Base-by-base conservation (phyloP, 2,888 invertebrate species). In the Drosophila paramelanica region DNA sequence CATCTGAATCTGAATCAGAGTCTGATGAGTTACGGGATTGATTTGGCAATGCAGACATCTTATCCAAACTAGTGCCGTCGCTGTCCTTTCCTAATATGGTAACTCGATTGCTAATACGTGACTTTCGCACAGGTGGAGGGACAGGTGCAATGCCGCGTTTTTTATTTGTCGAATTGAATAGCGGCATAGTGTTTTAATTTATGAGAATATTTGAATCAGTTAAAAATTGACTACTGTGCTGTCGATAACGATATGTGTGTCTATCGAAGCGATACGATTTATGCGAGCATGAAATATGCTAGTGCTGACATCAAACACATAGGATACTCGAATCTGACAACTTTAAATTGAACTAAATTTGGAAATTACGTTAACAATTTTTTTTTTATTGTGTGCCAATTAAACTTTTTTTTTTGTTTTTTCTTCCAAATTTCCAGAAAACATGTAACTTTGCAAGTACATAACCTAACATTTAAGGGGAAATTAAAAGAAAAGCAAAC, bases 1-100 rank as follows among this genome's bases (percentile, higher is more conserved):
- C 57, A 0, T 64, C 75, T 0, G 53, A 39, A 10, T 60, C 72
- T 1, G 66, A 45, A 10, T 76, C 70, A 1, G 74, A 53, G 0
- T 41, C 38, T 11, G 0, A 0, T 0, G 13, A 11, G 14, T 14
- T 31, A 5, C 1, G 1, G n/a, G 3, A 0, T 51, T 3, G 17
- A 47, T 1, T 8, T 3, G 2, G 0, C 14, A 14, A 0, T 1
- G 23, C 1, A 38, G 4, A 27, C 1, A 3, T 2, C 20, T 6
- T 20, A 2, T 46, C 58, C 5, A 8, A 3, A 41, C 13, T 25
- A 3, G 0, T 7, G 5, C 0, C 5, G 1, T 23, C 17, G 38
- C 2, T 14, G 10, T 4, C 25, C 8, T 62, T 51, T 5, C 10
- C 38, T 7, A 11, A 2, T 23, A 42, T 36, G 0, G 49, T 27